These are phyloP conservation scores for Lontra canadensis DNA, from an alignment of 2,113 vertebrate species.

Conservation along the genomic window DNA sequence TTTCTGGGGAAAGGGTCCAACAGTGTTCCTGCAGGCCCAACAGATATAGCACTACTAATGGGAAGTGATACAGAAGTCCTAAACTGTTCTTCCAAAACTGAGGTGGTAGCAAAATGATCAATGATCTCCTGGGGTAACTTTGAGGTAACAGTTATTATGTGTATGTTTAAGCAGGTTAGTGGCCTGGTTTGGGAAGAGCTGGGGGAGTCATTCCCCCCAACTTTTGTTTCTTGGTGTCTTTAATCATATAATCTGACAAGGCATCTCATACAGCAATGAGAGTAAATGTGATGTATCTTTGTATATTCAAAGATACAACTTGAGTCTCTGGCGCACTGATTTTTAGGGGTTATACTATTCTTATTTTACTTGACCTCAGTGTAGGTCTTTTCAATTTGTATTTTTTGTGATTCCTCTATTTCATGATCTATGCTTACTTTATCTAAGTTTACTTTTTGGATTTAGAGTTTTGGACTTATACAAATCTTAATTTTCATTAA, in stretches of 20 bases:
- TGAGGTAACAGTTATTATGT: background rate
- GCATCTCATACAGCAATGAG: background rate
- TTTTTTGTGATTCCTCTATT: background rate
- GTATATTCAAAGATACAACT: background rate
- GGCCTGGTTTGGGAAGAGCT: background rate
- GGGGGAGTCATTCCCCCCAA: background rate
- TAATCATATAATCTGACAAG: background rate
- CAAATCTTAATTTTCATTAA: conserved; percentile 44
- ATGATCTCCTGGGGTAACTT: background rate
- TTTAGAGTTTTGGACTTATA: conserved; percentile 1
- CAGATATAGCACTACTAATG: background rate
- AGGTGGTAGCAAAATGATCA: background rate
- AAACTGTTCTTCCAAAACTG: background rate
- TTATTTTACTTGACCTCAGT: background rate
- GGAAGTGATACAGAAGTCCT: background rate
- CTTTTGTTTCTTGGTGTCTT: conserved; percentile 31
- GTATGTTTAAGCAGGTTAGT: background rate
- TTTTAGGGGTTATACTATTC: background rate
- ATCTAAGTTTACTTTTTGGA: background rate
- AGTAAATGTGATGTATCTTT: background rate
- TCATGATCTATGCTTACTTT: conserved; percentile 4
- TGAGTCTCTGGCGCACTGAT: background rate
- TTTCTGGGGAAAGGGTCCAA: background rate
- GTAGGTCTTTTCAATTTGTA: background rate
- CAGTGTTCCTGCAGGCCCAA: background rate